Evolutionary conservation across 2,113 vertebrate genomes (phyloP).

Genomic region (Setophaga petechia): DNA sequence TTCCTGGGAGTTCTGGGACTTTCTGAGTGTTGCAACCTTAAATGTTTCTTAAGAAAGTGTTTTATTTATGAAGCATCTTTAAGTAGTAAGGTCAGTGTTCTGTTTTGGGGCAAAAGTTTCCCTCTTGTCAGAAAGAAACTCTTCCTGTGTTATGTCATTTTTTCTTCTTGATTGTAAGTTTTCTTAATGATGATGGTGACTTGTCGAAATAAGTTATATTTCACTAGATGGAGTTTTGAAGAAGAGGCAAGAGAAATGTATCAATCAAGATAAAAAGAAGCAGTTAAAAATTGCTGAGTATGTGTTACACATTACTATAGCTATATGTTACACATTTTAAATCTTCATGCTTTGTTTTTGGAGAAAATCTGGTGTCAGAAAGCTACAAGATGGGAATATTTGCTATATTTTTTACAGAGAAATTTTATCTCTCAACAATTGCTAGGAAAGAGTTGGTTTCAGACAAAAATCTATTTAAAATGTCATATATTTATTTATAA

Average conservation of each 20-base stretch:
- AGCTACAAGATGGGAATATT: neutral
- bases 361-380: neutral
- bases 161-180: neutral
- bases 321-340: neutral
- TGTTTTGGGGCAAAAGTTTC: neutral
- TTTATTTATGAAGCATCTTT: constrained; percentile 25
- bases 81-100: neutral
- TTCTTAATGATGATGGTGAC: neutral
- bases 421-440: neutral
- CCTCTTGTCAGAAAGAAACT: neutral
- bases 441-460: neutral
- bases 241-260: neutral
- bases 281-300: neutral
- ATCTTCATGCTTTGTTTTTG: neutral
- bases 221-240: neutral
- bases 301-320: neutral
- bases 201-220: neutral
- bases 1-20: constrained; percentile 13
- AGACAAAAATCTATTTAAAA: neutral
- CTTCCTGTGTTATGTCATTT: neutral
- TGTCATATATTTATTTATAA: neutral
- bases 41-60: neutral
- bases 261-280: neutral
- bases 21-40: neutral
- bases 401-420: neutral